Base-by-base conservation (phyloP, 2,888 invertebrate species). In the Morinoia aosen region DNA sequence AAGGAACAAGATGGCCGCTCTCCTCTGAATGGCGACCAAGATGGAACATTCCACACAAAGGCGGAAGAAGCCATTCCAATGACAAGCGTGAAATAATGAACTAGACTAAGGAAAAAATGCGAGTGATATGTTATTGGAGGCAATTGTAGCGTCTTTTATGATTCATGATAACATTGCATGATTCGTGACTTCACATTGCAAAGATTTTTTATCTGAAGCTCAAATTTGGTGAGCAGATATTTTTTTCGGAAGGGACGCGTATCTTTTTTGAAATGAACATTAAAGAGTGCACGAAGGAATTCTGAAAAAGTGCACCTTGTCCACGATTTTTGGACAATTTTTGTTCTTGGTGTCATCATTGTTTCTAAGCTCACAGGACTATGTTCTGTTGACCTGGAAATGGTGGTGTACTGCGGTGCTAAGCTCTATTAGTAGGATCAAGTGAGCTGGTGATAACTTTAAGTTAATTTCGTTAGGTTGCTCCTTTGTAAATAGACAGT, bases 1-100 rank as follows among this genome's bases (percentile, higher is more conserved):
- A n/a, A 57, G 16, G 57, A 57, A 25, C 93, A 57, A 93, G 33
- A 57, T 57, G 58, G 33, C 40, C 58, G 33, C 58, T 5, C 16
- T 14, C 39, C 39, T 40, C 90, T 11, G 39, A 0, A 40, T 40
- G 90, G 10, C 48, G 90, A 48, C 90, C 39, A 90, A 40, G 40
- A 90, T 40, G 93, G 93, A 56, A 93, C 57, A 93, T 93, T 93
- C 58, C 93, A 93, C 5, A 7, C 93, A 0, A 56, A 93, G n/a
- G 12, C 57, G 12, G 93, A 93, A 57, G 93, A 93, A 12, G 25
- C 58, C 33, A 57, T 93, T n/a, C 93, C 56, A n/a, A 56, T 93
- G 93, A 93, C n/a, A 14, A 57, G n/a, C 40, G 90, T 39, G 33
- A 76, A 76, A 76, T 76, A 33, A 76, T 33, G 0, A 76, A 33